These are phyloP conservation scores for Hephaestus fuliginosus DNA, from an alignment of 2,797 vertebrate species.

Conservation along the genomic window DNA sequence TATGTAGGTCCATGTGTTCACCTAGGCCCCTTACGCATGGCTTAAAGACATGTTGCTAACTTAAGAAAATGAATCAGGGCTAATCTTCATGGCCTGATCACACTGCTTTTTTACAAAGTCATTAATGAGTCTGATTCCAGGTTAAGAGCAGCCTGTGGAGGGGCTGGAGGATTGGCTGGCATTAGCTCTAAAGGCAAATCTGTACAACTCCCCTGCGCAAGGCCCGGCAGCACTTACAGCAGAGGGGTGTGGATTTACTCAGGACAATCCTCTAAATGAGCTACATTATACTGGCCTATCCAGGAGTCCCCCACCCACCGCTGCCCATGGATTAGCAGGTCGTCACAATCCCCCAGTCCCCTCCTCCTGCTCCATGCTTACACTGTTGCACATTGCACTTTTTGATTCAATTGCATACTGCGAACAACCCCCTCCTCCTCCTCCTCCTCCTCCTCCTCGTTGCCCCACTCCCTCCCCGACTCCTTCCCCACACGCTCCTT, in stretches of 20 bases:
- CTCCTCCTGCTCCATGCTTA: slow-evolving; percentile 64
- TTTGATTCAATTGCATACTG: slow-evolving; percentile 70
- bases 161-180: slow-evolving; percentile 75
- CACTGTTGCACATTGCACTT: slow-evolving; percentile 75
- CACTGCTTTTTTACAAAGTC: slow-evolving; percentile 76
- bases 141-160: slow-evolving; percentile 73
- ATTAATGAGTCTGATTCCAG: slow-evolving; percentile 81
- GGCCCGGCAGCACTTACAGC: slow-evolving; percentile 61
- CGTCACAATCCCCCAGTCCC: slow-evolving; percentile 67
- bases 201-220: slow-evolving; percentile 50
- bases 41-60: slow-evolving; percentile 80
- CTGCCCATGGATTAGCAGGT: slow-evolving; percentile 75
- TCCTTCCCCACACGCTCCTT: slow-evolving; percentile 44
- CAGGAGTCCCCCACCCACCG: slow-evolving; percentile 59
- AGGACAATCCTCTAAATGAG: slow-evolving; percentile 82
- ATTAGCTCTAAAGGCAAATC: slow-evolving; percentile 78
- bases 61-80: slow-evolving; percentile 82
- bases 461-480: not conserved
- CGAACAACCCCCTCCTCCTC: slow-evolving; percentile 10
- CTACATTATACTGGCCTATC: slow-evolving; percentile 82
- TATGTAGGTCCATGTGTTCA: slow-evolving; percentile 62
- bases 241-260: slow-evolving; percentile 81
- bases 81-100: slow-evolving; percentile 82
- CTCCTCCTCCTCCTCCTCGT: not conserved
- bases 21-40: slow-evolving; percentile 48